A percentile compares a stretch with the other conserved stretches of the same genome.
phyloP scores from a whole-genome alignment of 2,888 invertebrate genomes.

The Apodemia duryi region DNA sequence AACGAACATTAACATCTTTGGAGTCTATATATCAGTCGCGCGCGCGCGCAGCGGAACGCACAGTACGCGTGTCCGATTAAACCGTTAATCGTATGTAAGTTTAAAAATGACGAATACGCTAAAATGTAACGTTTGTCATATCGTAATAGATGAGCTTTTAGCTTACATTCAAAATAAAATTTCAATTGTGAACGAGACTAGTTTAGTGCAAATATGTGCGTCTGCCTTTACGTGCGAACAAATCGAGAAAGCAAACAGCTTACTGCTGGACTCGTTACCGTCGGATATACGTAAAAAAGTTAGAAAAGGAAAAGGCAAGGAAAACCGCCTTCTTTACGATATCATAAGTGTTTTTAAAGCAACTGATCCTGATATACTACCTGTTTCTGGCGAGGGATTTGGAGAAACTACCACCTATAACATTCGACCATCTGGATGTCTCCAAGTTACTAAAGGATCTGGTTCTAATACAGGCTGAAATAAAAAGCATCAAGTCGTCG shows the following conservation, averaged over 20 bases:
- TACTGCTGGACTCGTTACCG: conserved; percentile 19
- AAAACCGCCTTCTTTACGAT: conserved; percentile 10
- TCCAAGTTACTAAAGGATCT: conserved; percentile 20
- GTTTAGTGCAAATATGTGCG: neutral
- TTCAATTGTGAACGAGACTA: neutral
- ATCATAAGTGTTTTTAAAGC: neutral
- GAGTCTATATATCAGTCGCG: too few relatives aligned
- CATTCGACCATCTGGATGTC: conserved; percentile 15
- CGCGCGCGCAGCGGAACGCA: too few relatives aligned
- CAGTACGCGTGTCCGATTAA: too few relatives aligned
- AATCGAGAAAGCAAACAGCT: neutral
- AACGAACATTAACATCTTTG: too few relatives aligned
- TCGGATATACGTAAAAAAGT: conserved; percentile 16
- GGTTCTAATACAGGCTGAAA: conserved; percentile 15
- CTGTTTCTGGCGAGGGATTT: conserved; percentile 3
- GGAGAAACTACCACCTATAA: conserved; percentile 14
- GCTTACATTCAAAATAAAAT: neutral
- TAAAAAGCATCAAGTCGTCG: conserved; percentile 16
- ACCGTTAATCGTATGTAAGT: too few relatives aligned
- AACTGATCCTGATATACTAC: neutral
- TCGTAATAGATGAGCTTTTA: neutral
- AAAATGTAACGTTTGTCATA: neutral
- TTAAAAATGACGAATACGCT: neutral
- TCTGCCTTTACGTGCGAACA: too few relatives aligned
- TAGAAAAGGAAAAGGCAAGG: conserved; percentile 23